A percentile compares a stretch with the other conserved stretches of the same genome.
Evolutionary conservation across 2,797 vertebrate species (phyloP).

Genomic region (Okamejei kenojei): DNA sequence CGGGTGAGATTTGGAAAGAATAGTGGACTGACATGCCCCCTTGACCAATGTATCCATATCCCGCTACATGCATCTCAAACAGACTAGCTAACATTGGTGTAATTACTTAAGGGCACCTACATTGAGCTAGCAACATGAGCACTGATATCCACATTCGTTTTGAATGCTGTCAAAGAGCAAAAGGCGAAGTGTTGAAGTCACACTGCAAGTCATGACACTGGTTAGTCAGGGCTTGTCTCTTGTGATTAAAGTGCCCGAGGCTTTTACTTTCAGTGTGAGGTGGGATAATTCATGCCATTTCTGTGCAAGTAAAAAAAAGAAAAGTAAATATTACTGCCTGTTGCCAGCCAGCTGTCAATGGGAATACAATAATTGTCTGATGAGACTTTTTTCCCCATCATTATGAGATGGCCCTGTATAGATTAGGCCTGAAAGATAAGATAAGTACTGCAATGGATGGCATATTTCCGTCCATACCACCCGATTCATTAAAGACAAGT

Average conservation of each 20-base stretch:
- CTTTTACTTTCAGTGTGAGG: not conserved
- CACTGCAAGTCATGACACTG: constrained; percentile 3
- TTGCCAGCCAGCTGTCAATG: not conserved
- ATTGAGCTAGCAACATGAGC: not conserved
- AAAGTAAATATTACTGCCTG: not conserved
- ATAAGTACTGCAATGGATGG: not conserved
- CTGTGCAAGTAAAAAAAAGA: not conserved
- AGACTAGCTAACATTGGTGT: not conserved
- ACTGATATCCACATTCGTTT: not conserved
- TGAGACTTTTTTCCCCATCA: not conserved
- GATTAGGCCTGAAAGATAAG: not conserved
- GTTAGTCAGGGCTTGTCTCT: constrained; percentile 3
- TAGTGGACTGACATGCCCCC: not conserved
- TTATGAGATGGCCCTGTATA: not conserved
- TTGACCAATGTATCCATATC: not conserved
- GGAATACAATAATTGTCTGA: constrained; percentile 17
- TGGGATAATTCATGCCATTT: not conserved
- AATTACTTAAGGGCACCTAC: not conserved
- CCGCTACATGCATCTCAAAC: not conserved
- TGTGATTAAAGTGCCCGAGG: not conserved
- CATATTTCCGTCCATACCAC: not conserved
- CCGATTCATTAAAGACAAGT: not conserved
- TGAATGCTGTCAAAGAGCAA: not conserved
- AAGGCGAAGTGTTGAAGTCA: not conserved
- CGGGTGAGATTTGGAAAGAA: not conserved